Percentiles rank a stretch among this genome's conserved stretches.
Conservation (phyloP, 1,140 invertebrate species). For the Acyrthosiphon pisum region DNA sequence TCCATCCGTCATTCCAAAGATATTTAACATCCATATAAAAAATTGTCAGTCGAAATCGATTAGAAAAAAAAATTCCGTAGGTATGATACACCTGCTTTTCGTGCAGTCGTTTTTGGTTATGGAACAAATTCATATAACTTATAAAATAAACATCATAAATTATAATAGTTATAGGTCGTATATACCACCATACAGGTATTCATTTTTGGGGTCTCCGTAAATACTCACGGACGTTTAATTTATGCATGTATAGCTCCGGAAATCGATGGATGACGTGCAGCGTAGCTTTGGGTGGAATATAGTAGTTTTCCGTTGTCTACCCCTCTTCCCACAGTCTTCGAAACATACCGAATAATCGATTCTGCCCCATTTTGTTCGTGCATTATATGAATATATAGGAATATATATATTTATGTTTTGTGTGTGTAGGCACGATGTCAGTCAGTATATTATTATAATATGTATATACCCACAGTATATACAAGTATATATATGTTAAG, state of each 20-base stretch:
- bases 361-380: slow-evolving; percentile 38
- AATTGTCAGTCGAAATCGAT: background rate
- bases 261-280: slow-evolving; percentile 53
- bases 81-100: background rate
- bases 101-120: background rate
- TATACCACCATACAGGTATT: background rate
- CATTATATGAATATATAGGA: background rate
- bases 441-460: background rate
- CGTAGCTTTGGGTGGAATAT: slow-evolving; percentile 40
- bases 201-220: slow-evolving; percentile 21
- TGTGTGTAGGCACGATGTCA: background rate
- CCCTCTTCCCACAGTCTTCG: background rate
- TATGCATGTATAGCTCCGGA: slow-evolving; percentile 39
- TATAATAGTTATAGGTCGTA: background rate
- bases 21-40: background rate
- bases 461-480: background rate
- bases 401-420: background rate
- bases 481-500: slow-evolving; percentile 17
- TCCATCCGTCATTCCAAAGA: too few species aligned
- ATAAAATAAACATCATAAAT: background rate
- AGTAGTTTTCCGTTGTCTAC: slow-evolving; percentile 22
- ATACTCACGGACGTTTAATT: background rate
- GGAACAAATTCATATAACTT: background rate
- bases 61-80: background rate
- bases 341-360: slow-evolving; percentile 47